These are phyloP conservation scores for Clunio marinus DNA, from an alignment of 2,888 invertebrate genomes.

Conservation along the genomic window DNA sequence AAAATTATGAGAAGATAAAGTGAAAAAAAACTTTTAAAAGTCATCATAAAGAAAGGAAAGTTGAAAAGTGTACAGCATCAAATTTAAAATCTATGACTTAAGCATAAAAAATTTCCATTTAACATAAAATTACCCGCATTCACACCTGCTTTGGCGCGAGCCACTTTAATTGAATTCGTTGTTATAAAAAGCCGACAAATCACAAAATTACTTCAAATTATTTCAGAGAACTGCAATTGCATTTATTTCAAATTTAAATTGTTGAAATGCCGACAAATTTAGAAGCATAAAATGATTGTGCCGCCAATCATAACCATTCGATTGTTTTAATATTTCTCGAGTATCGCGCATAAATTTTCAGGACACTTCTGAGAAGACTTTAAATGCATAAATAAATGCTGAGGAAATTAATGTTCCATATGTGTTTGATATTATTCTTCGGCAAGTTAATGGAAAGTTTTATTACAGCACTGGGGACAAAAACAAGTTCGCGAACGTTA, in stretches of 20 bases:
- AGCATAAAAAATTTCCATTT: background rate
- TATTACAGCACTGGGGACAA: background rate
- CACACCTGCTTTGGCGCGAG: background rate
- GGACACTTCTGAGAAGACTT: background rate
- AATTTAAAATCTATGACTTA: too few relatives aligned
- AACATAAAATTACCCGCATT: background rate
- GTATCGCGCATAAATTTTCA: background rate
- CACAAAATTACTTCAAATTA: background rate
- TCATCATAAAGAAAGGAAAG: background rate
- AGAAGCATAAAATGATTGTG: background rate
- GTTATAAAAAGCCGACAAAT: background rate
- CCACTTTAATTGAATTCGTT: background rate
- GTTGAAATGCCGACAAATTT: background rate
- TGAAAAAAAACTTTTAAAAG: background rate
- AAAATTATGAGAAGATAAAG: background rate
- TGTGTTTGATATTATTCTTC: background rate
- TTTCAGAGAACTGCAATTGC: background rate
- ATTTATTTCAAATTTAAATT: background rate
- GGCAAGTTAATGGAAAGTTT: background rate
- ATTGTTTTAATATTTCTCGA: background rate
- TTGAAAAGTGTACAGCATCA: too few relatives aligned
- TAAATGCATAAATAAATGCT: background rate
- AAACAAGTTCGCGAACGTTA: background rate
- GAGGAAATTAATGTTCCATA: background rate
- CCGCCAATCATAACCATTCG: background rate